Base-by-base conservation (phyloP, 1,140 invertebrate genomes). In the Hesperophylax magnus region DNA sequence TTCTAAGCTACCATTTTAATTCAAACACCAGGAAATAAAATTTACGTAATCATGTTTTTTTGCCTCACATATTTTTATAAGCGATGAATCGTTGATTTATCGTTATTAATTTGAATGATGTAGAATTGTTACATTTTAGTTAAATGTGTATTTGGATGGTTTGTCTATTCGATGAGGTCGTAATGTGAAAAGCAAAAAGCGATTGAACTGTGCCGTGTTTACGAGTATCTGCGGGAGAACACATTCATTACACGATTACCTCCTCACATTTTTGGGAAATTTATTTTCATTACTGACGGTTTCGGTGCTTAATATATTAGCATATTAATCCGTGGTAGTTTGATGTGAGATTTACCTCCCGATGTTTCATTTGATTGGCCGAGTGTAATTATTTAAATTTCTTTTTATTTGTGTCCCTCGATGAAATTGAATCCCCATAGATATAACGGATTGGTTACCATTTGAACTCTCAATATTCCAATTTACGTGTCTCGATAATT, bases 231-330 rank as follows among this genome's bases (percentile, higher is more conserved):
- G 18, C 54, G 3, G 54, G 54, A 56, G 11, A 58, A 18, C 56
- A 39, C 63, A 67, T 67, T 67, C 14, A 67, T 34, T 34, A 34
- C 31, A 18, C n/a, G n/a, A n/a, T n/a, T n/a, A n/a, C n/a, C n/a
- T 67, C 63, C 11, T 31, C 63, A 67, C 63, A 67, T 34, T 61
- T 61, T 47, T 47, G 39, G 20, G n/a, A 58, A 56, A 67, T 67
- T 34, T 34, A 67, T 67, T 67, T 67, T 27, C 63, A 67, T 31
- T 67, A 67, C 27, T 67, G 63, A n/a, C 27, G 6, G 31, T 67
- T 58, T 67, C 20, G 63, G 24, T 27, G 27, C 27, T 67, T 17
- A 67, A 67, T 67, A 71, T 71, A 71, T 71, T 71, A 20, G 39
- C 67, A 71, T 71, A 71, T 20, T 53, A 24, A 52, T 52, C 3